Conservation (phyloP, 1,140 invertebrate genomes). For the Pararge aegeria region DNA sequence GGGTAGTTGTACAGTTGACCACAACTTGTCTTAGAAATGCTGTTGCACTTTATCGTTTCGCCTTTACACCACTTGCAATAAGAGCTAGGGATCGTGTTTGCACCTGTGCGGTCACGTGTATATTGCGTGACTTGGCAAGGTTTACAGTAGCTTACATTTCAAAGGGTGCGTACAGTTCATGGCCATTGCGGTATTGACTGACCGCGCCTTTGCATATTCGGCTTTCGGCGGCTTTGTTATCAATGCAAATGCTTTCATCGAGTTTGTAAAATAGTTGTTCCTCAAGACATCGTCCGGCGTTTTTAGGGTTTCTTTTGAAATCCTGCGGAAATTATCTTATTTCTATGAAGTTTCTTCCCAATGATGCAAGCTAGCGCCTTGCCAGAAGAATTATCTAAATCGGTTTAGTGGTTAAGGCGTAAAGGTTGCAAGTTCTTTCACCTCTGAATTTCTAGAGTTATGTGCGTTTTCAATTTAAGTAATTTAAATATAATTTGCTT, state of each 20-base stretch:
- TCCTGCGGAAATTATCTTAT: no score
- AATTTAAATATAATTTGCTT: no score
- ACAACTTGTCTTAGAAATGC: background rate
- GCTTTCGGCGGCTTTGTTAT: background rate
- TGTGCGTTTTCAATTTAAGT: no score
- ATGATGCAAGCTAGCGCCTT: no score
- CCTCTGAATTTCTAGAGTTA: no score
- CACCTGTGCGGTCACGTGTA: background rate
- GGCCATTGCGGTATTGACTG: slow-evolving; percentile 12
- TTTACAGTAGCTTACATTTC: slow-evolving; percentile 9
- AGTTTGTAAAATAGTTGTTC: no score
- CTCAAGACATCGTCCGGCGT: no score
- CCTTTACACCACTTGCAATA: background rate
- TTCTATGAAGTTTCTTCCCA: no score
- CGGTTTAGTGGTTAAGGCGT: no score
- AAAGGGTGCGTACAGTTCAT: slow-evolving; percentile 13
- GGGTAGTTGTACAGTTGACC: background rate
- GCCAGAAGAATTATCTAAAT: no score
- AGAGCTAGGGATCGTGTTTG: background rate
- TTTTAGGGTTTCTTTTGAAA: no score
- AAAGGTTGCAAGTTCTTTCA: no score
- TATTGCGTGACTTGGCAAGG: slow-evolving; percentile 8
- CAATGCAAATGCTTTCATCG: background rate
- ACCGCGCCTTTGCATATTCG: slow-evolving; percentile 6
- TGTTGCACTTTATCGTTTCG: background rate